A percentile compares a stretch with the other conserved stretches of the same genome.
Conservation (phyloP, 2,888 invertebrate species). For the Tipula lateralis region DNA sequence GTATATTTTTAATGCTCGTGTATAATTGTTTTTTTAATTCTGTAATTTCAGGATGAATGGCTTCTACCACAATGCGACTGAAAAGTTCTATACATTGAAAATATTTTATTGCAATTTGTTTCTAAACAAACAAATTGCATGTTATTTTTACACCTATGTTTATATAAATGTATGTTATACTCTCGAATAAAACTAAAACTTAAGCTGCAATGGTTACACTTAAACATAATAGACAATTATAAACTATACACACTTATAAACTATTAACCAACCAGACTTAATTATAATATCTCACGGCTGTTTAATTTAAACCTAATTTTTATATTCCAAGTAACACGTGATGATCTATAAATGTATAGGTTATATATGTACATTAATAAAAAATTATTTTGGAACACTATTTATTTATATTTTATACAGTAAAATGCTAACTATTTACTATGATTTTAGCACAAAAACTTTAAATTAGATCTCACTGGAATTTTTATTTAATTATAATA, state of each 20-base stretch:
- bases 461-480: no score
- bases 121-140: not conserved
- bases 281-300: no score
- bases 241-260: not conserved
- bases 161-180: not conserved
- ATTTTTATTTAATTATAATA: no score
- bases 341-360: no score
- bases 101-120: not conserved
- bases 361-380: no score
- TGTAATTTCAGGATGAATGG: not conserved
- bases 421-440: no score
- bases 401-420: no score
- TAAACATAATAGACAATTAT: not conserved
- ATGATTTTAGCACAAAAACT: no score
- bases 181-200: not conserved
- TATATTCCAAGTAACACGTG: no score
- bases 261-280: no score
- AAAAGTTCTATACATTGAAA: not conserved
- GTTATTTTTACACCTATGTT: not conserved
- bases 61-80: not conserved
- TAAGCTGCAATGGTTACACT: not conserved
- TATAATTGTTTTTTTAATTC: not conserved
- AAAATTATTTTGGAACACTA: no score
- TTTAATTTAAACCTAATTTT: no score
- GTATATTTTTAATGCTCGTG: not conserved